Evolutionary conservation across 2,888 invertebrate genomes (phyloP).

Genomic region (Thalpophila matura): DNA sequence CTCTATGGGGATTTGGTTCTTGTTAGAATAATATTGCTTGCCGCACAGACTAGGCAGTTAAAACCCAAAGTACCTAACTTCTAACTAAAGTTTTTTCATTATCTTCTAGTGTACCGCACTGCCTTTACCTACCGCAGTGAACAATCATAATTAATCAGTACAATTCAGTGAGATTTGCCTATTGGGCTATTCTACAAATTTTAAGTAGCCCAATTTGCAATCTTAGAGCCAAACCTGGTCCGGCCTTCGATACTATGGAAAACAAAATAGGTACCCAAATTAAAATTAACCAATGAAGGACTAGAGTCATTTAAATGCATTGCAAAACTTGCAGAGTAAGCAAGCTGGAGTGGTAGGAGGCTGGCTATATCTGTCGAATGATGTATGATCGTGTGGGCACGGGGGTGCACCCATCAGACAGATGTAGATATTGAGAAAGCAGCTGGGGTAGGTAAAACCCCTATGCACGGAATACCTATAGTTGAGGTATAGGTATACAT

Average conservation of each 20-base stretch:
- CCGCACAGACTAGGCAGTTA: not conserved
- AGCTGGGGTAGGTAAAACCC: not conserved
- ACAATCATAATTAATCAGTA: not conserved
- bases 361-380: not conserved
- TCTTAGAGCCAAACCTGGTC: not conserved
- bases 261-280: not conserved
- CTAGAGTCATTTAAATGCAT: not conserved
- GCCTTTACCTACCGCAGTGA: too few relatives aligned
- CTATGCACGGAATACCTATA: not conserved
- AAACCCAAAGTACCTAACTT: not conserved
- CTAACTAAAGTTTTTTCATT: conserved; percentile 6
- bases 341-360: not conserved
- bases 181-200: not conserved
- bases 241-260: too few relatives aligned
- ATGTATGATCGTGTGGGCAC: not conserved
- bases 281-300: not conserved
- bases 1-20: conserved; percentile 41
- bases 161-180: conserved; percentile 8
- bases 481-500: not conserved
- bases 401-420: not conserved
- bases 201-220: not conserved
- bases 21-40: conserved; percentile 10
- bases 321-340: too few relatives aligned
- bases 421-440: not conserved
- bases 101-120: conserved; percentile 5